Evolutionary conservation across 2,113 vertebrate genomes (phyloP).

Genomic region (Salvator merianae): DNA sequence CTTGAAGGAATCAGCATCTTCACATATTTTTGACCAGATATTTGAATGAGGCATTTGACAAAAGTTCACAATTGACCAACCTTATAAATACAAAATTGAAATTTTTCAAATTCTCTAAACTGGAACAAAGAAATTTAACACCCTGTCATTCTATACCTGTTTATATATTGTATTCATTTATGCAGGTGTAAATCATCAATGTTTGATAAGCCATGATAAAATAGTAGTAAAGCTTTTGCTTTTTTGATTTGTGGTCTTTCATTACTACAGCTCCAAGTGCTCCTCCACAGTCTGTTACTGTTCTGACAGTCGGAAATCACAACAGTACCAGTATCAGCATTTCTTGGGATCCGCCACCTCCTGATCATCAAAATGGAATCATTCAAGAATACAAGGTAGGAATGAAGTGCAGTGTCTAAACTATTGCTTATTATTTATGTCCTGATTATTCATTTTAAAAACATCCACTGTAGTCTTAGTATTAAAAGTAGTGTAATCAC

Average conservation of each 20-base stretch:
- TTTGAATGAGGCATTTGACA: too few species aligned
- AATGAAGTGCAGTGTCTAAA: slow-evolving; percentile 1
- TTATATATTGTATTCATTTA: slow-evolving; percentile 11
- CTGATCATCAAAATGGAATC: slow-evolving; percentile 96
- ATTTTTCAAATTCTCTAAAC: too few species aligned
- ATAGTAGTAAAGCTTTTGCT: background rate
- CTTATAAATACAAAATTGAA: too few species aligned
- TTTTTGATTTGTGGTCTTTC: slow-evolving; percentile 51
- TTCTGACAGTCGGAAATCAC: slow-evolving; percentile 92
- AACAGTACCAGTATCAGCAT: slow-evolving; percentile 98
- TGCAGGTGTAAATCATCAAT: slow-evolving; percentile 17
- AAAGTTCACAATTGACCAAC: too few species aligned
- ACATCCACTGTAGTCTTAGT: background rate
- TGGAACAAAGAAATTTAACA: background rate
- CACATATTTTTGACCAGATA: too few species aligned
- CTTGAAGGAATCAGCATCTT: too few species aligned
- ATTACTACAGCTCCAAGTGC: slow-evolving; percentile 89
- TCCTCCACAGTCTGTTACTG: slow-evolving; percentile 95
- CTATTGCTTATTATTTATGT: background rate
- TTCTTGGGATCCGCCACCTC: slow-evolving; percentile 96
- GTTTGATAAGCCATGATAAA: background rate
- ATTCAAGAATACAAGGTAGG: slow-evolving; percentile 97
- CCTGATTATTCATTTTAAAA: background rate
- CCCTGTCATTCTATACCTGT: background rate
- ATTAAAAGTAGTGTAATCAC: background rate